phyloP scores from a whole-genome alignment of 2,888 invertebrate species.

The Athripsodes cinereus region DNA sequence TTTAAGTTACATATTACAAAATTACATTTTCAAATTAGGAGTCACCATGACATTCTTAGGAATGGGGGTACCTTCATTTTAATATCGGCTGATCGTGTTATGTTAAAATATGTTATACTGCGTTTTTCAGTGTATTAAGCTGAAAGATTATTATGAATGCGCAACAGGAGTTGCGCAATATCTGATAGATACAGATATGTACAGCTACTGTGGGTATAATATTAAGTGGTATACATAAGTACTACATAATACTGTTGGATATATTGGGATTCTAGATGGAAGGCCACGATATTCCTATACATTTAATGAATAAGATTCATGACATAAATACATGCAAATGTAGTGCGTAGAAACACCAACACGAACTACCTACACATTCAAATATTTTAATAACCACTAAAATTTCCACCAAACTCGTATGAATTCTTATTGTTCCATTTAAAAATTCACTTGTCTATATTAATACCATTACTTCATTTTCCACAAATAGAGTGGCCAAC shows the following conservation, averaged over 20 bases:
- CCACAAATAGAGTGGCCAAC: no score
- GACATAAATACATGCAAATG: no score
- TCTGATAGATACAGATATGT: background rate
- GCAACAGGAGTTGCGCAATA: background rate
- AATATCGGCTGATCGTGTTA: background rate
- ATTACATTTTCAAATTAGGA: background rate
- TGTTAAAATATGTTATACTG: background rate
- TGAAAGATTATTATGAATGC: background rate
- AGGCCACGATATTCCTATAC: constrained; percentile 3
- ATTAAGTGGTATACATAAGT: constrained; percentile 8
- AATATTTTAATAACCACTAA: no score
- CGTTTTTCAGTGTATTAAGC: background rate
- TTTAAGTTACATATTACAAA: no score
- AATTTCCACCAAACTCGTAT: no score
- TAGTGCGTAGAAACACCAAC: no score
- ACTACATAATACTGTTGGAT: constrained; percentile 6
- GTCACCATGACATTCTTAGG: background rate
- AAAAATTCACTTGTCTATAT: no score
- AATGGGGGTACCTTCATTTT: background rate
- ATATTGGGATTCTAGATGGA: constrained; percentile 8
- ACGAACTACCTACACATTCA: no score
- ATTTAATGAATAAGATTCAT: no score
- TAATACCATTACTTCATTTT: no score
- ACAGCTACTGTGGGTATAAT: no score
- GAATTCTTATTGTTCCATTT: no score